A percentile compares a stretch with the other conserved stretches of the same genome.
Evolutionary conservation across 2,113 vertebrate genomes (phyloP).

Genomic region (Lasiurus borealis): DNA sequence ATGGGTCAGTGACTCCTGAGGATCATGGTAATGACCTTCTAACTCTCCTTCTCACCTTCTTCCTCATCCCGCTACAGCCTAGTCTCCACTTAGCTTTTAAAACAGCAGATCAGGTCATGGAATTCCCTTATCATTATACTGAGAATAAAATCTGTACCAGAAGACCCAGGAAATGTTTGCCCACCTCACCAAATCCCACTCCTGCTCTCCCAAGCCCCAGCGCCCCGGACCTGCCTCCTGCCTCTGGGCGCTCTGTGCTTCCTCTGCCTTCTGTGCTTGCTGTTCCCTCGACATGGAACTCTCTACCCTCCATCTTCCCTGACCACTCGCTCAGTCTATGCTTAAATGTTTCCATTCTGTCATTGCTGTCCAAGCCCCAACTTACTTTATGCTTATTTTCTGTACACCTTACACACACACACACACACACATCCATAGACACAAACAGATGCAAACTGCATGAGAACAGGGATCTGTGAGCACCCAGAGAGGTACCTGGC

Average conservation of each 20-base stretch:
- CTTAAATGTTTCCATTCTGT: not conserved
- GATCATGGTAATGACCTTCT: not conserved
- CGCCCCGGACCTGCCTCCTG: rapidly evolving
- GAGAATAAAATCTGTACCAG: not conserved
- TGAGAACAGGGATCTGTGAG: not conserved
- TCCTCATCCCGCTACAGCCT: not conserved
- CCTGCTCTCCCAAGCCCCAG: not conserved
- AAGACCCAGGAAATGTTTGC: not conserved
- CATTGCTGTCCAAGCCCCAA: not conserved
- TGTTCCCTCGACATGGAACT: not conserved
- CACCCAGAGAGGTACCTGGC: not conserved
- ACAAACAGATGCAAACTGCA: not conserved
- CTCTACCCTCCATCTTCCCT: not conserved
- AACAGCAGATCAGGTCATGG: not conserved
- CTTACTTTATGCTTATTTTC: too few relatives aligned
- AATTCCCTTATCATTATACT: not conserved
- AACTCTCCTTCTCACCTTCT: not conserved
- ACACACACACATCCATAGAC: not conserved
- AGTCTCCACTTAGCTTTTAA: not conserved
- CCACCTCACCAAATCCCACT: not conserved
- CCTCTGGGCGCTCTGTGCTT: not conserved
- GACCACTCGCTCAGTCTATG: not conserved
- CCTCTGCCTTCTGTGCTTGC: not conserved
- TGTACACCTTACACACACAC: not conserved
- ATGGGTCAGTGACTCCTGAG: not conserved